A percentile compares a stretch with the other conserved stretches of the same genome.
Conservation (phyloP, 2,113 vertebrate genomes). For the Pluvialis apricaria region DNA sequence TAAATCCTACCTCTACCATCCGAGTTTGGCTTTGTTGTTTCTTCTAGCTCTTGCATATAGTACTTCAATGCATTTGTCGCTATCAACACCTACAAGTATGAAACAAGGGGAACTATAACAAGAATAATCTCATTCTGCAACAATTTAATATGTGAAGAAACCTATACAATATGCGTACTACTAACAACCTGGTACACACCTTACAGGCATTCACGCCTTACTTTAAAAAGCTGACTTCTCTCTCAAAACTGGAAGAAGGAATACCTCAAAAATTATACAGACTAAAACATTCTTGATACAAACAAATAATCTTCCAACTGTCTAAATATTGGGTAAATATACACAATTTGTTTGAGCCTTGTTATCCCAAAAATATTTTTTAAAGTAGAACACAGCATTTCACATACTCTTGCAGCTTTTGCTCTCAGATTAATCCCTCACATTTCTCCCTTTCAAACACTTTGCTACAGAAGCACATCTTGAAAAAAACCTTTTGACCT, state of each 20-base stretch:
- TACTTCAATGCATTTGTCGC: background rate
- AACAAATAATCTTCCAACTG: background rate
- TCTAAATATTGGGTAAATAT: background rate
- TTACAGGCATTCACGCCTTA: background rate
- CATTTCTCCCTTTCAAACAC: background rate
- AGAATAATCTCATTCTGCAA: background rate
- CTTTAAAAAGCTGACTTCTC: background rate
- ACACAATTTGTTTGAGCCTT: background rate
- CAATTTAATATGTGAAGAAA: background rate
- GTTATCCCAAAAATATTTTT: background rate
- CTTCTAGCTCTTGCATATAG: background rate
- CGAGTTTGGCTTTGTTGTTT: background rate
- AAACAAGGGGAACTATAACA: background rate
- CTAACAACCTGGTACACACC: background rate
- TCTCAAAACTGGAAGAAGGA: background rate
- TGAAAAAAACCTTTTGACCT: background rate
- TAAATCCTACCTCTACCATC: background rate
- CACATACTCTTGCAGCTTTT: background rate
- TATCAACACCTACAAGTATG: background rate
- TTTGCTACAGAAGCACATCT: background rate
- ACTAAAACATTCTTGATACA: background rate
- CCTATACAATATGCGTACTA: rapidly evolving
- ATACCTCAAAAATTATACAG: background rate
- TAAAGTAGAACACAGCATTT: background rate
- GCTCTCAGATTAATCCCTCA: background rate